Conservation (phyloP, 2,797 vertebrate species). For the Serranus cabrilla region DNA sequence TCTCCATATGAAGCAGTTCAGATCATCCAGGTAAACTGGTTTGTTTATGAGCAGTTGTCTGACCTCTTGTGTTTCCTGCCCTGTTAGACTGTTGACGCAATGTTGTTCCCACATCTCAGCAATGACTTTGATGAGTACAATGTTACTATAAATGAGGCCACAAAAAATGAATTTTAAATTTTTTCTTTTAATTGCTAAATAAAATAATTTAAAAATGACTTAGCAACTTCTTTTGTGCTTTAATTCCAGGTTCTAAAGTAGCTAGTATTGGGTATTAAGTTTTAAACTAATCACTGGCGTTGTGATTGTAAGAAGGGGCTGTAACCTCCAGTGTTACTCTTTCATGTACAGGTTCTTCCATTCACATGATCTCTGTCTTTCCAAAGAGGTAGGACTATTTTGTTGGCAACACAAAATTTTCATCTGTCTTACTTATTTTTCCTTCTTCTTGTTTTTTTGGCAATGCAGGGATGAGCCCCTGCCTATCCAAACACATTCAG, state of each 20-base stretch:
- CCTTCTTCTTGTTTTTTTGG: slow-evolving; percentile 62
- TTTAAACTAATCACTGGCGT: slow-evolving; percentile 20
- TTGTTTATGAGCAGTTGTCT: too few species aligned
- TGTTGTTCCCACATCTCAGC: neutral
- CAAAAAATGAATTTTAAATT: too few species aligned
- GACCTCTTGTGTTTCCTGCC: neutral
- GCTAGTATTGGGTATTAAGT: neutral
- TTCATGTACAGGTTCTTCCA: slow-evolving; percentile 8
- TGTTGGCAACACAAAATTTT: slow-evolving; percentile 75
- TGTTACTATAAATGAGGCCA: neutral
- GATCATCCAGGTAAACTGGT: too few species aligned
- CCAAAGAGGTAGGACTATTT: slow-evolving; percentile 83
- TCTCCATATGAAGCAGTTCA: too few species aligned
- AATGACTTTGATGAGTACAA: neutral
- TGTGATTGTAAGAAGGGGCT: slow-evolving; percentile 19
- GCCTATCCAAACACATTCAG: slow-evolving; percentile 12
- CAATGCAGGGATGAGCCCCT: slow-evolving; percentile 33
- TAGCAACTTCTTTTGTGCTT: slow-evolving; percentile 48
- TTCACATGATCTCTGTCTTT: slow-evolving; percentile 54
- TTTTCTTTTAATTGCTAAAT: too few species aligned
- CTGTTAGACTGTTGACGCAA: neutral
- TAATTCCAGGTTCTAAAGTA: slow-evolving; percentile 17
- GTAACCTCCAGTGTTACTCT: slow-evolving; percentile 22
- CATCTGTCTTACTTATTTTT: slow-evolving; percentile 33
- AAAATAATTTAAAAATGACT: slow-evolving; percentile 6